Percentiles rank a stretch among this genome's conserved stretches.
Conservation (phyloP, 2,888 invertebrate species). For the Amiota mariae region DNA sequence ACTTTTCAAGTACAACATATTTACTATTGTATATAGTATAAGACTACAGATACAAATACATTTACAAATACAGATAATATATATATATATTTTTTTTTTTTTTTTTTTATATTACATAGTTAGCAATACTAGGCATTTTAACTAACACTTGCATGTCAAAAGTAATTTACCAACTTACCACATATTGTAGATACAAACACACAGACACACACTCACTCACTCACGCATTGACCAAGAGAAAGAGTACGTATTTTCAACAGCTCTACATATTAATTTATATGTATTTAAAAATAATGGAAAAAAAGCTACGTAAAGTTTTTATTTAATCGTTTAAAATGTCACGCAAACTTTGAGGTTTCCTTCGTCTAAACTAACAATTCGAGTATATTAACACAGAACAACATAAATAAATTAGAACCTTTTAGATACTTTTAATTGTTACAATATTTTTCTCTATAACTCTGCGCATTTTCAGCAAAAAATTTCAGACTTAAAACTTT, state of each 20-base stretch:
- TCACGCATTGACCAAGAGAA: no score
- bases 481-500: no score
- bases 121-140: background rate
- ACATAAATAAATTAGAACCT: background rate
- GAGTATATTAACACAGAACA: no score
- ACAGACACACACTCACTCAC: background rate
- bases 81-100: no score
- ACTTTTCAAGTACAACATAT: slow-evolving; percentile 12
- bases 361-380: no score
- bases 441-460: no score
- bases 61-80: no score
- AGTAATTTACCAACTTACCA: slow-evolving; percentile 18
- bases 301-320: background rate
- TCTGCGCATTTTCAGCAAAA: no score
- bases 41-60: background rate
- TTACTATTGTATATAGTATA: background rate
- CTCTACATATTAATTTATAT: background rate
- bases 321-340: background rate
- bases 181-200: background rate
- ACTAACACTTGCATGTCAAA: slow-evolving; percentile 14
- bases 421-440: slow-evolving; percentile 8
- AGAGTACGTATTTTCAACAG: background rate
- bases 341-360: background rate
- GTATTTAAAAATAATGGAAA: background rate
- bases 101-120: background rate